These are phyloP conservation scores for Excalfactoria chinensis DNA, from an alignment of 2,113 vertebrate genomes.

Conservation along the genomic window DNA sequence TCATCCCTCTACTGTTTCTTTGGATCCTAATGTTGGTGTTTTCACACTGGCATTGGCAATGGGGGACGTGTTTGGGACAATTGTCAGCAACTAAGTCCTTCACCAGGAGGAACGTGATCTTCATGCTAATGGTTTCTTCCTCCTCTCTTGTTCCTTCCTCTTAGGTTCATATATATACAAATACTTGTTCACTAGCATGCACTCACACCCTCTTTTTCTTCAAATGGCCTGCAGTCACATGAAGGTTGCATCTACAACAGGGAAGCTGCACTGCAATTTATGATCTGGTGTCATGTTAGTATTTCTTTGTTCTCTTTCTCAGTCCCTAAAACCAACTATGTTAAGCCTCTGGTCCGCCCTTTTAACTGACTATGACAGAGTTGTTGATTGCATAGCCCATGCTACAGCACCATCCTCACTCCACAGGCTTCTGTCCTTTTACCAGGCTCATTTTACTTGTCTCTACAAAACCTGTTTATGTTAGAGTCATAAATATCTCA, in stretches of 20 bases:
- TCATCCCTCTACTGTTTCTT: background rate
- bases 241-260: background rate
- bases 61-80: background rate
- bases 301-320: background rate
- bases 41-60: background rate
- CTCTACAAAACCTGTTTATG: background rate
- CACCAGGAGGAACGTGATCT: accelerated
- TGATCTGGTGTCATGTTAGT: background rate
- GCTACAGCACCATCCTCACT: background rate
- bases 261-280: background rate
- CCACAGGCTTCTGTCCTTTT: background rate
- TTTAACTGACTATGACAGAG: background rate
- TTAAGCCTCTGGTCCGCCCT: background rate
- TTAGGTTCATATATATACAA: background rate
- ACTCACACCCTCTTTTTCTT: background rate
- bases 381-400: background rate
- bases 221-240: background rate
- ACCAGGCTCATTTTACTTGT: background rate
- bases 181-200: background rate
- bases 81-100: background rate
- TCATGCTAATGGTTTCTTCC: background rate
- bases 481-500: background rate
- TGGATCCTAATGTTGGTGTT: background rate
- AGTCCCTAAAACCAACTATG: background rate
- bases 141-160: background rate